Percentiles rank a stretch among this genome's conserved stretches.
Conservation (phyloP, 92 coral and sea anemone genomes). For the Zoanthus solanderi region DNA sequence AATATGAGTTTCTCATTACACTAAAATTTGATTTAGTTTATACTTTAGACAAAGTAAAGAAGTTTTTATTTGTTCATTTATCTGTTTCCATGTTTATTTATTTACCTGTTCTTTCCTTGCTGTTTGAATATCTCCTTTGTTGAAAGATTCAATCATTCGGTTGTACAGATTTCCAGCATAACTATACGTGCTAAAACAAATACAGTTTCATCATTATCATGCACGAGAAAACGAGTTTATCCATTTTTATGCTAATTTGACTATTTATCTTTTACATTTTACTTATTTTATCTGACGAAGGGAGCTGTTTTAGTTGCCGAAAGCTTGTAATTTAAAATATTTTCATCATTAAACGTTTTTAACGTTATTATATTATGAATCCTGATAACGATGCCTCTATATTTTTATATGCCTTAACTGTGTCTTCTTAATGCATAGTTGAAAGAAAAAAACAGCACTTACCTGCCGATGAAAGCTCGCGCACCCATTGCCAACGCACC, state of each 20-base stretch:
- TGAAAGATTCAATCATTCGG: slow-evolving; percentile 76
- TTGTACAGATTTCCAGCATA: slow-evolving; percentile 66
- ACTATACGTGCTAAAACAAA: slow-evolving; percentile 66
- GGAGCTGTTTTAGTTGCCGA: too few species aligned
- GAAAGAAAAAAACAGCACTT: not conserved
- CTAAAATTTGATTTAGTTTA: too few species aligned
- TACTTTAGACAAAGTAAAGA: too few species aligned
- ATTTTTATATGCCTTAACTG: too few species aligned
- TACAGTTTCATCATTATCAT: not conserved
- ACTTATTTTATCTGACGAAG: not conserved
- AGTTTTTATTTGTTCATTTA: too few species aligned
- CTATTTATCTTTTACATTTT: too few species aligned
- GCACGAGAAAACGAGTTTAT: not conserved
- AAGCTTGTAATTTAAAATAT: not conserved
- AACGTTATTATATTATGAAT: too few species aligned
- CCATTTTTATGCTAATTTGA: not conserved
- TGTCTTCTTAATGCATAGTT: not conserved
- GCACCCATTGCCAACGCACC: slow-evolving; percentile 86
- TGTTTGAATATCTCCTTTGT: slow-evolving; percentile 71
- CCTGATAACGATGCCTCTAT: too few species aligned
- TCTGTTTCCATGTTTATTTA: too few species aligned
- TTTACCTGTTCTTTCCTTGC: slow-evolving; percentile 76
- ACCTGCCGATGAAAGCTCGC: slow-evolving; percentile 73
- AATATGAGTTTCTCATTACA: too few species aligned
- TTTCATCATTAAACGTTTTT: too few species aligned